Base-by-base conservation (phyloP, 2,113 vertebrate species). In the Axis porcinus region DNA sequence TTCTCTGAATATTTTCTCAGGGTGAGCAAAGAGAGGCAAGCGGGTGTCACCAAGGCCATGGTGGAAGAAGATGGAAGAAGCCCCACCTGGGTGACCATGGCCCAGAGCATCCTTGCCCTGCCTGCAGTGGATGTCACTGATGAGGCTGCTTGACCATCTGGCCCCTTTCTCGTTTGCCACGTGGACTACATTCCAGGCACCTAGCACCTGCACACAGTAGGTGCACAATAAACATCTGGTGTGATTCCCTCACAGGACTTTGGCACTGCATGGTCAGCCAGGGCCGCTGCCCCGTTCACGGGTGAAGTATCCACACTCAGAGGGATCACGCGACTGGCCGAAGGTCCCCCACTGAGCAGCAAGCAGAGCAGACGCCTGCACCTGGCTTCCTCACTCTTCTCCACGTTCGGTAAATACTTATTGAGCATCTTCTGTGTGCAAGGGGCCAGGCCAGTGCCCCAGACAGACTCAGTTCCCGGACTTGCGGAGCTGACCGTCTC, bases 61-160 rank as follows among this genome's bases (percentile, higher is more conserved):
- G 5, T 28, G 30, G 50, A n/a, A 62, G 36, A 12, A 62, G 36
- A 12, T 0, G 23, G 40, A 14, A 10, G 4, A 2, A 33, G 50
- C 1, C 36, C 52, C 79, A 6, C 7, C 1, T 0, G 33, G 86
- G 36, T 1, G 28, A 1, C 27, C 47, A 25, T 0, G 0, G 82
- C 50, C 40, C 5, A 7, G 2, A 3, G 57, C 10, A 0, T 2
- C 57, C 8, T 2, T 0, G 1, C 6, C 36, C 1, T 15, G 33
- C 19, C 52, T 88, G 36, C 4, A 3, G 4, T 0, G 12, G 52
- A 11, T 13, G 52, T 62, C 90, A 4, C 25, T 0, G 3, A 11
- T 21, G 0, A 45, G 10, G 40, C 11, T 12, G 2, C 64, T 28
- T 30, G 0, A 0, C 30, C 2, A 0, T 33, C 33, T 5, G 70